Evolutionary conservation across 2,888 invertebrate species (phyloP), one percentile per base, ranked within the genome.

Genomic region (Venusia cambrica): DNA sequence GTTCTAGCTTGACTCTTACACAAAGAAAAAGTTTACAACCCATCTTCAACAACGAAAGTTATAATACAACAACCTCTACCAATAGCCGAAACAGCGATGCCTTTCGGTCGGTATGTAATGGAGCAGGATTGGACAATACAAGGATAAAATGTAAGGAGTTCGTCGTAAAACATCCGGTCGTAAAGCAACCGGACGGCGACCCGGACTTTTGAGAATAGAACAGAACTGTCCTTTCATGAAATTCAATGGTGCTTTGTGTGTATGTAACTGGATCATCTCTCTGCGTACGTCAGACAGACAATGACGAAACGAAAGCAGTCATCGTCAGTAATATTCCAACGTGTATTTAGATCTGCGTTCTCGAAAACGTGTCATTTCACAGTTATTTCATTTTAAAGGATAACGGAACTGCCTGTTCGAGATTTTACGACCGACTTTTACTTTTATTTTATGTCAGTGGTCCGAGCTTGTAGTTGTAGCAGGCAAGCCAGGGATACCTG

Each of bases 371-470:
- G 36, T 34, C 29, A 2, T 19, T 56, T 52, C 48, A 57, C 42
- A 48, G 49, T 29, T 33, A 31, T 51, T 49, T 12, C 39, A 41
- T 33, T 31, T 41, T 18, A 41, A 54, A 60, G 54, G 54, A 57
- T 61, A 62, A 60, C 62, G 54, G 60, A 32, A 32, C 28, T 25
- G 20, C 28, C n/a, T n/a, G n/a, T 16, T 43, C 44, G 28, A 44
- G 34, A 47, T 34, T 57, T 62, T 50, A 61, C 54, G 51, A 47
- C 25, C 30, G 20, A 58, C 65, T 68, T 60, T 68, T 60, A 59
- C 64, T 62, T 60, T 63, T 50, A 56, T 48, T 50, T 48, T 6
- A 18, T 3, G 19, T 19, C n/a, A n/a, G n/a, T n/a, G n/a, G 9
- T 25, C 5, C 11, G 2, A 26, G 9, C 6, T 6, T 12, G 13